Percentiles rank a stretch among this genome's conserved stretches.
phyloP scores from a whole-genome alignment of 30 jellyfish, hydroid and myxozoan species.

The Sanderia malayensis region DNA sequence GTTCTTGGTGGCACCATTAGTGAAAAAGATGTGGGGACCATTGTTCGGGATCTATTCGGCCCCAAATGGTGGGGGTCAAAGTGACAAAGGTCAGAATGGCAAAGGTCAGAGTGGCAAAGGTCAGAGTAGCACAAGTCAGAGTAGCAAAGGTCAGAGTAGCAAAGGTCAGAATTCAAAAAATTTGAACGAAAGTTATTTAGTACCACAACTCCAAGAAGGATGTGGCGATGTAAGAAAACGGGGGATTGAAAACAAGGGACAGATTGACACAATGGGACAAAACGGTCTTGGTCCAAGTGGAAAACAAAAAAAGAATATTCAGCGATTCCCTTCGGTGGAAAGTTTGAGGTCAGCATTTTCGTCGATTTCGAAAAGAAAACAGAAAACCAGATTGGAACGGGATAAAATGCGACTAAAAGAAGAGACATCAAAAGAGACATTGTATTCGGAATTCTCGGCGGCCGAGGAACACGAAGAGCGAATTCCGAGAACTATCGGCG shows the following conservation, averaged over 20 bases:
- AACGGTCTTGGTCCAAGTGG: neutral
- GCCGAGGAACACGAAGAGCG: too few species aligned
- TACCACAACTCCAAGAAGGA: neutral
- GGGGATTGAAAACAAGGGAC: neutral
- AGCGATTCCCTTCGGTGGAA: slow-evolving; percentile 32
- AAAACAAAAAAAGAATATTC: too few species aligned
- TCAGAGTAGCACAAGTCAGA: slow-evolving; percentile 16
- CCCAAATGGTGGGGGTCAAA: slow-evolving; percentile 11
- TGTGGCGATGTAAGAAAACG: neutral
- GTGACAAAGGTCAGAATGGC: slow-evolving; percentile 21
- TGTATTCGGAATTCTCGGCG: neutral
- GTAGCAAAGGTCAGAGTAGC: slow-evolving; percentile 25
- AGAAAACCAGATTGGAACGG: slow-evolving; percentile 1
- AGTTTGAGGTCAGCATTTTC: slow-evolving; percentile 36
- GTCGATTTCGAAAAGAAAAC: slow-evolving; percentile 21
- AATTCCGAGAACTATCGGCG: too few species aligned
- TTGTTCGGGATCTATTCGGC: slow-evolving; percentile 58
- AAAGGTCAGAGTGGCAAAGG: slow-evolving; percentile 8
- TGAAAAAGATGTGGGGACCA: slow-evolving; percentile 91
- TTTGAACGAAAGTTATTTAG: neutral
- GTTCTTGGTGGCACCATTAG: slow-evolving; percentile 90
- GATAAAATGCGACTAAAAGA: neutral
- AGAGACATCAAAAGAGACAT: slow-evolving; percentile 11
- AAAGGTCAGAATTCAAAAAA: slow-evolving; percentile 2
- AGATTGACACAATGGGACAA: slow-evolving; percentile 1